Percentiles rank a stretch among this genome's conserved stretches.
These are phyloP conservation scores for Nomada flava DNA, from an alignment of 2,888 invertebrate genomes.

Conservation along the genomic window DNA sequence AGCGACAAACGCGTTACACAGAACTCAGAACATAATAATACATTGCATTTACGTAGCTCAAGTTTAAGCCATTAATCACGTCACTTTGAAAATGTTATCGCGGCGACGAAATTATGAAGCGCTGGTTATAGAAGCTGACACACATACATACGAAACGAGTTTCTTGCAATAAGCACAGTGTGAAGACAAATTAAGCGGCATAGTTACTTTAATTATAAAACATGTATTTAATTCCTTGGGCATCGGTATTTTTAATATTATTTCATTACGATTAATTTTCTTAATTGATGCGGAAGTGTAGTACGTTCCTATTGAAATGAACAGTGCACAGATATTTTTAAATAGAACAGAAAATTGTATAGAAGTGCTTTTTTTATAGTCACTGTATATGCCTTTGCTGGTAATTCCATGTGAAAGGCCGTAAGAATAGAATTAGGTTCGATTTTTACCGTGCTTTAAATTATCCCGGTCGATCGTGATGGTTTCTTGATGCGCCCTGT, in stretches of 20 bases:
- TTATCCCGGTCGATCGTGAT: slow-evolving; percentile 83
- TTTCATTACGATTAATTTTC: no score
- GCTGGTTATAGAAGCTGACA: background rate
- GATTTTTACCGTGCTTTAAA: slow-evolving; percentile 81
- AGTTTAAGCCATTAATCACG: slow-evolving; percentile 41
- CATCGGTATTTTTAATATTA: no score
- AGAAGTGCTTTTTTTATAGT: background rate
- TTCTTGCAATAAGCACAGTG: no score
- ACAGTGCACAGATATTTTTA: background rate
- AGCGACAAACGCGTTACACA: background rate
- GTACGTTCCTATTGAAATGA: background rate
- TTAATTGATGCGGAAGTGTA: background rate
- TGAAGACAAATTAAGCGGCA: no score
- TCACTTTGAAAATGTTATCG: slow-evolving; percentile 22
- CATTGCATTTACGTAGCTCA: slow-evolving; percentile 25
- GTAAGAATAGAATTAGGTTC: slow-evolving; percentile 19
- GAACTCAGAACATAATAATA: background rate
- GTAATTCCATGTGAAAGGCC: background rate
- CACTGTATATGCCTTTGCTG: background rate
- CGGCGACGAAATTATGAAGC: slow-evolving; percentile 29
- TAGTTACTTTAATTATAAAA: no score
- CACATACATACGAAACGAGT: background rate
- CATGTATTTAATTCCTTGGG: no score
- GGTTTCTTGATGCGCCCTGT: slow-evolving; percentile 84
- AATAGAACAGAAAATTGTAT: background rate